Evolutionary conservation across 2,797 vertebrate species (phyloP).

Genomic region (Paramormyrops hopkinsi): DNA sequence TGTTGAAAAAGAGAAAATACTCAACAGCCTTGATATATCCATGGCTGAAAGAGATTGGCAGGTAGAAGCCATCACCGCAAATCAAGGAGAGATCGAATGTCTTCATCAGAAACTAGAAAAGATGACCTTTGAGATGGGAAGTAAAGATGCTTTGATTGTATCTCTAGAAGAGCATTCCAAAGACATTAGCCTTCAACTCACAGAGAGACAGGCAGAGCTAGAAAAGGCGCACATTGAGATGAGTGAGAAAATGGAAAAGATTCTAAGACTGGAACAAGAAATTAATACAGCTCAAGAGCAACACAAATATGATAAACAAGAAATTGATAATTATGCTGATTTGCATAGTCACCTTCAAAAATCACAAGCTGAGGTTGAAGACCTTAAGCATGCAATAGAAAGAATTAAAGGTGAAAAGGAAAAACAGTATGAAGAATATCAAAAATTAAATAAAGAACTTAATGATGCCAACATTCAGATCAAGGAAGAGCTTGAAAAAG

Average conservation of each 20-base stretch:
- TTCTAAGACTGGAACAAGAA: constrained; percentile 32
- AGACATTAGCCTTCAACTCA: constrained; percentile 46
- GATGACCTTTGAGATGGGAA: constrained; percentile 29
- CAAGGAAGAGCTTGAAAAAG: constrained; percentile 46
- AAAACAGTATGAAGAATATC: constrained; percentile 34
- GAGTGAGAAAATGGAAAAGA: constrained; percentile 42
- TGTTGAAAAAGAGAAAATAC: constrained; percentile 43
- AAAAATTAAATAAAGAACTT: constrained; percentile 33
- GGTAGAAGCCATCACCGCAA: constrained; percentile 28
- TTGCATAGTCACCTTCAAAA: constrained; percentile 46
- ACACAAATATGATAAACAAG: constrained; percentile 36
- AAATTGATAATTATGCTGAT: constrained; percentile 29
- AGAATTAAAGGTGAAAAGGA: constrained; percentile 39
- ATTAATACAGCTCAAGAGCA: constrained; percentile 35
- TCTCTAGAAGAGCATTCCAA: constrained; percentile 38
- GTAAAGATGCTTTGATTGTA: constrained; percentile 45
- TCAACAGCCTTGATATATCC: constrained; percentile 44
- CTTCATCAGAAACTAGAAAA: constrained; percentile 38
- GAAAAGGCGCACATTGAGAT: constrained; percentile 44
- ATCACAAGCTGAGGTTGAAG: constrained; percentile 35
- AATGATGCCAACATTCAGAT: constrained; percentile 46
- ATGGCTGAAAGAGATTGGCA: constrained; percentile 47
- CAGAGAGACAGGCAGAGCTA: constrained; percentile 43
- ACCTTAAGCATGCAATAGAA: constrained; percentile 40
- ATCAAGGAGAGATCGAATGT: constrained; percentile 46